Evolutionary conservation across 2,888 invertebrate species (phyloP).

Genomic region (Gibbula magus): DNA sequence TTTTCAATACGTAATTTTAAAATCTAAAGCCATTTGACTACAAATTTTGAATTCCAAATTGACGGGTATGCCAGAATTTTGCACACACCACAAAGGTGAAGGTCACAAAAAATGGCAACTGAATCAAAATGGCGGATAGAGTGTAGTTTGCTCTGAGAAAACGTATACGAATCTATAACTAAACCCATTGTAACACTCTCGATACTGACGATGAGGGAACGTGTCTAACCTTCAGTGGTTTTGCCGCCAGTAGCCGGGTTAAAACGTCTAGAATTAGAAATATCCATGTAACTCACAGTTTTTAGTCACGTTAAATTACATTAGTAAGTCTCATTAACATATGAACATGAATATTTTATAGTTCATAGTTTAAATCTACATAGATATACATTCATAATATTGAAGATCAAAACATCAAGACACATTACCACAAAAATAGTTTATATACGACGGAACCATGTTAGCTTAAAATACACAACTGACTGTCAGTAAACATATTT

Average conservation of each 20-base stretch:
- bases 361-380: too few relatives aligned
- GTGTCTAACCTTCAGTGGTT: constrained; percentile 16
- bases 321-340: too few relatives aligned
- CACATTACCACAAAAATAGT: too few relatives aligned
- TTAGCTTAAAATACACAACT: too few relatives aligned
- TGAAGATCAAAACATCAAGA: too few relatives aligned
- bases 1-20: not conserved
- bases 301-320: too few relatives aligned
- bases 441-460: too few relatives aligned
- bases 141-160: not conserved
- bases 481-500: too few relatives aligned
- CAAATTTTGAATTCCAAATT: constrained; percentile 12
- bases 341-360: too few relatives aligned
- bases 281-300: too few relatives aligned
- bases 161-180: not conserved
- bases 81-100: not conserved
- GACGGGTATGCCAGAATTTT: constrained; percentile 17
- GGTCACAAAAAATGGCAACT: constrained; percentile 15
- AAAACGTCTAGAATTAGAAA: constrained; percentile 9
- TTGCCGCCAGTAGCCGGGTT: not conserved
- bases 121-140: not conserved
- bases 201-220: not conserved
- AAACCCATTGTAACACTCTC: not conserved
- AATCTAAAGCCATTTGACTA: not conserved
- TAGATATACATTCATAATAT: too few relatives aligned